These are phyloP conservation scores for Smithornis capensis DNA, from an alignment of 2,113 vertebrate species.

Conservation along the genomic window DNA sequence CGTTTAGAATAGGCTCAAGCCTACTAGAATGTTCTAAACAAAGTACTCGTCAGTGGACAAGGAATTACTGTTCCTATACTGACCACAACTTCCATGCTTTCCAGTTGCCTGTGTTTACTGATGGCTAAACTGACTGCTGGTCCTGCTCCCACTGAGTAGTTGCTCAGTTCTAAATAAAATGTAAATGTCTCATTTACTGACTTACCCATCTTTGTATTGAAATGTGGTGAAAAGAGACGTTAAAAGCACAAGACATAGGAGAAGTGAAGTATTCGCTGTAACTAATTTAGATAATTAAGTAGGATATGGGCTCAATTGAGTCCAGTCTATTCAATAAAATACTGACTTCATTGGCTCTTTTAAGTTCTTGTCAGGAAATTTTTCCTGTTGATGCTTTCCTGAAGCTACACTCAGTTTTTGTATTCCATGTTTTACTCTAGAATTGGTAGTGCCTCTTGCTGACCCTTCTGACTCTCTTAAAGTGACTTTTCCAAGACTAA, in stretches of 20 bases:
- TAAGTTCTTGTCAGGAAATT: neutral
- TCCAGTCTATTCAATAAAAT: neutral
- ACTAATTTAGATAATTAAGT: neutral
- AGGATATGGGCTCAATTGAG: neutral
- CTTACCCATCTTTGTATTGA: neutral
- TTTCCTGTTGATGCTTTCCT: neutral
- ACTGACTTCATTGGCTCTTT: neutral
- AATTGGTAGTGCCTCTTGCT: neutral
- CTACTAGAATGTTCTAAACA: neutral
- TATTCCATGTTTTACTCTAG: neutral
- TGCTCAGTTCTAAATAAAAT: neutral
- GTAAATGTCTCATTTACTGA: neutral
- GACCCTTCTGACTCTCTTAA: neutral
- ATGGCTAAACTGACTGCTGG: neutral
- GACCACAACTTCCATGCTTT: neutral
- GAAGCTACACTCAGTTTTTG: neutral
- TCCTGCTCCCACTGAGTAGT: neutral
- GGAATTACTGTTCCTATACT: neutral
- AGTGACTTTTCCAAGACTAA: neutral
- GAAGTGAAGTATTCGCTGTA: neutral
- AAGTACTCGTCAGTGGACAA: neutral
- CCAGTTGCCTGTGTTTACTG: neutral
- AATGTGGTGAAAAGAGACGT: neutral
- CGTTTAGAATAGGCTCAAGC: neutral
- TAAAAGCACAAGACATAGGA: neutral